Evolutionary conservation across 1,140 invertebrate species (phyloP), one percentile per base, ranked within the genome.

Genomic region (Andricus grossulariae): DNA sequence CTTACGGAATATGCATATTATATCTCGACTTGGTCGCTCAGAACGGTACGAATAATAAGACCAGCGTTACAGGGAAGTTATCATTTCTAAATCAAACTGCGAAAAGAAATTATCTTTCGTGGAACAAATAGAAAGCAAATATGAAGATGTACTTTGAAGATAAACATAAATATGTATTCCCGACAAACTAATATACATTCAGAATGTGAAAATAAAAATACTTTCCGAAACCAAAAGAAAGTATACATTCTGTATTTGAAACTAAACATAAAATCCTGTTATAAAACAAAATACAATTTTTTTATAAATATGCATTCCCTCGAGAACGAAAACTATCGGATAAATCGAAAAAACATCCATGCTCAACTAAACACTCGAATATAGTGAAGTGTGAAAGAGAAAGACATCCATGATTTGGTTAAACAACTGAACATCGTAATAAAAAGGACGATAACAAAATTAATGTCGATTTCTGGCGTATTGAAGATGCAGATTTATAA

Each of bases 331-430:
- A 66, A 15, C 25, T 39, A 66, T 66, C 60, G 60, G 39, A 45
- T 45, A 45, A 66, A 66, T 66, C 13, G 60, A 66, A 66, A 66
- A 66, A 66, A 66, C 60, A 66, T n/a, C 2, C 60, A 66, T 66
- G 60, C 60, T 66, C 60, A 66, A 66, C 60, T 66, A 66, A 66
- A 66, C 60, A 66, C 25, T 66, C 32, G 60, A 66, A 66, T 66
- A 66, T 32, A 66, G 60, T 39, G 45, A 66, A 66, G 15, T 66
- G 15, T 66, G 21, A n/a, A 39, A 45, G 52, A 54, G 25, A n/a
- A 66, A 66, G 25, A 66, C 60, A 66, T 66, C 13, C 60, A 66
- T 39, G 15, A 66, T 66, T 66, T 21, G 25, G 60, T 66, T 55
- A 8, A 55, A 55, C 18, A 55, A 21, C 7, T 55, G 18, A 21